Conservation (phyloP, 1,140 invertebrate species). For the Macrotrachela quadricornifera region DNA sequence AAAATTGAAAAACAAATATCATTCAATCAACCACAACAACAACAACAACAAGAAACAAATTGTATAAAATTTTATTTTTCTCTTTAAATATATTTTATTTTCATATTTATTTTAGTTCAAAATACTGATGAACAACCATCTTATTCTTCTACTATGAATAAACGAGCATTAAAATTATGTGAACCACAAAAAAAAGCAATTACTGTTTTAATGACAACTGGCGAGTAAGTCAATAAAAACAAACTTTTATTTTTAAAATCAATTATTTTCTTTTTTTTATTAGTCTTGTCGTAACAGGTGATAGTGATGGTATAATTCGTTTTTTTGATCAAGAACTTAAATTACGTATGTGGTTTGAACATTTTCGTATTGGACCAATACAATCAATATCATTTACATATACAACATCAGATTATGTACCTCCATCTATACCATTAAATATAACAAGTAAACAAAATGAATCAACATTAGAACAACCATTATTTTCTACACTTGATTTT, state of each 20-base stretch:
- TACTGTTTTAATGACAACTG: conserved; percentile 24
- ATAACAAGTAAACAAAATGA: conserved; percentile 15
- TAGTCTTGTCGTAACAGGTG: conserved; percentile 28
- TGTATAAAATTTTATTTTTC: background rate
- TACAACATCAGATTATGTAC: conserved; percentile 3
- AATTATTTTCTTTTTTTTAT: conserved; percentile 4
- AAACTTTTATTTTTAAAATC: background rate
- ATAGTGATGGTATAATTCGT: conserved; percentile 27
- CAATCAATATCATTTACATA: conserved; percentile 8
- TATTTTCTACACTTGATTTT: conserved; percentile 26
- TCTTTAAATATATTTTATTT: background rate
- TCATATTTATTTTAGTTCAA: background rate
- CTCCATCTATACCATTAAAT: background rate
- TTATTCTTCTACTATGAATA: conserved; percentile 17
- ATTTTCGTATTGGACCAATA: conserved; percentile 9
- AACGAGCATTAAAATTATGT: conserved; percentile 28
- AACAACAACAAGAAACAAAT: too few relatives aligned
- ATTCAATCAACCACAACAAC: background rate
- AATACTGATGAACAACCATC: background rate
- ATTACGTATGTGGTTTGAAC: conserved; percentile 25
- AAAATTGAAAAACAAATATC: background rate
- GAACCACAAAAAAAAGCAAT: conserved; percentile 25
- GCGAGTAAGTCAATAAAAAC: conserved; percentile 15
- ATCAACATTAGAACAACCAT: conserved; percentile 21
- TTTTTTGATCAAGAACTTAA: conserved; percentile 30